phyloP scores from a whole-genome alignment of 2,113 vertebrate species.

The Panurus biarmicus region DNA sequence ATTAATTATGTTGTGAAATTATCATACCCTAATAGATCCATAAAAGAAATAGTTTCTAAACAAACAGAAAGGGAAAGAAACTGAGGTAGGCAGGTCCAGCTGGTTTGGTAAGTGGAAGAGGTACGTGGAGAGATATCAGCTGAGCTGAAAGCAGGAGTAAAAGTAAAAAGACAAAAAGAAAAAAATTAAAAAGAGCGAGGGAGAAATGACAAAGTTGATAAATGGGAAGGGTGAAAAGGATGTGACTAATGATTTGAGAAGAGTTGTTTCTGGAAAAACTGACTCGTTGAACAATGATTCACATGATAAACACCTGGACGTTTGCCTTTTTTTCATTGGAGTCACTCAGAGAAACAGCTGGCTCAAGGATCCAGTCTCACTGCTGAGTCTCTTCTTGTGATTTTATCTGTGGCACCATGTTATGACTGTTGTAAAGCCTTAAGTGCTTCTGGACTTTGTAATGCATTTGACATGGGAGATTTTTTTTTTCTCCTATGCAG shows the following conservation, averaged over 20 bases:
- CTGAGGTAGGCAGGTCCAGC: not conserved
- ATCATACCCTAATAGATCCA: not conserved
- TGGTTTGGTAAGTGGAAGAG: not conserved
- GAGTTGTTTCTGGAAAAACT: conserved; percentile 60
- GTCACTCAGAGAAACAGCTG: conserved; percentile 28
- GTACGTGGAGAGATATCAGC: not conserved
- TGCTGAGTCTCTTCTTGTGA: not conserved
- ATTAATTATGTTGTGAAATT: not conserved
- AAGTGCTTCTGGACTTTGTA: conserved; percentile 54
- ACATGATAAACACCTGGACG: conserved; percentile 18
- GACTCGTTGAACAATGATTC: conserved; percentile 30
- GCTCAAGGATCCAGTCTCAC: not conserved
- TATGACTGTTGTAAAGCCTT: conserved; percentile 45
- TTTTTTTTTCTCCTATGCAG: not conserved
- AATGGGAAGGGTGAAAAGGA: conserved; percentile 6
- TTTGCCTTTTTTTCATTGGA: not conserved
- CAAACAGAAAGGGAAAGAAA: not conserved
- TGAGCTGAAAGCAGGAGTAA: not conserved
- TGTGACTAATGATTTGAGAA: conserved; percentile 25
- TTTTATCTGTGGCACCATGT: conserved; percentile 44
- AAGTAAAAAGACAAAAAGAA: not conserved
- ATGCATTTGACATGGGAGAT: not conserved
- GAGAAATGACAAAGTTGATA: not conserved
- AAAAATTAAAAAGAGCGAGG: not conserved
- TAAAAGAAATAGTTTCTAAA: not conserved